Base-by-base conservation (phyloP, 2,888 invertebrate species). In the Leuctra nigra region DNA sequence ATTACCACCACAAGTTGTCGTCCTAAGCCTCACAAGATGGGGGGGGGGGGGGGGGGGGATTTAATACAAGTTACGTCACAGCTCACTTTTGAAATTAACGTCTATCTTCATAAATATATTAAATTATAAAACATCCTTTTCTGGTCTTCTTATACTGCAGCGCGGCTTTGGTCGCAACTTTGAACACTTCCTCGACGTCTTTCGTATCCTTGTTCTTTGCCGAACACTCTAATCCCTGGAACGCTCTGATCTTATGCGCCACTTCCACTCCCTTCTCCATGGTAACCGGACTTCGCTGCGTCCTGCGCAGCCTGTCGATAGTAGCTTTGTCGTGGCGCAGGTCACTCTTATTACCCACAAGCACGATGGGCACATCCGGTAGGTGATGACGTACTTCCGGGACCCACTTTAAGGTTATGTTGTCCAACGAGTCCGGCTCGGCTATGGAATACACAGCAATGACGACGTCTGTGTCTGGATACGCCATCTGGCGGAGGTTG, bases 141-240 rank as follows among this genome's bases (percentile, higher is more conserved):
- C n/a, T n/a, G n/a, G n/a, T n/a, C n/a, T n/a, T n/a, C n/a, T n/a
- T n/a, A n/a, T n/a, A n/a, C n/a, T n/a, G n/a, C 74, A 98, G 81
- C 68, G 98, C 97, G 69, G 98, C 97, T 71, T 93, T 84, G 64
- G 98, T 96, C 70, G 98, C 98, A 68, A 95, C 97, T 82, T 97
- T 97, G 75, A 99, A 99, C 66, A 98, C 98, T 79, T 98, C 97
- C 67, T 96, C 84, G 60, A 98, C 96, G 68, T 97, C 98, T n/a
- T n/a, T n/a, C n/a, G n/a, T n/a, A 73, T 98, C 97, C 84, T 98
- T 98, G 75, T 95, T 97, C 76, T 98, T 98, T 69, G 98, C 98
- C 54, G 97, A 97, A 77, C 98, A 98, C 78, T 98, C 98, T 69
- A 98, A 82, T 78, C 98, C 99, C 63, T 93, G 93, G 72, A 93